These are phyloP conservation scores for Dysidea cf. avara DNA, from an alignment of 37 sponge, comb jelly and placozoan genomes.

Conservation along the genomic window DNA sequence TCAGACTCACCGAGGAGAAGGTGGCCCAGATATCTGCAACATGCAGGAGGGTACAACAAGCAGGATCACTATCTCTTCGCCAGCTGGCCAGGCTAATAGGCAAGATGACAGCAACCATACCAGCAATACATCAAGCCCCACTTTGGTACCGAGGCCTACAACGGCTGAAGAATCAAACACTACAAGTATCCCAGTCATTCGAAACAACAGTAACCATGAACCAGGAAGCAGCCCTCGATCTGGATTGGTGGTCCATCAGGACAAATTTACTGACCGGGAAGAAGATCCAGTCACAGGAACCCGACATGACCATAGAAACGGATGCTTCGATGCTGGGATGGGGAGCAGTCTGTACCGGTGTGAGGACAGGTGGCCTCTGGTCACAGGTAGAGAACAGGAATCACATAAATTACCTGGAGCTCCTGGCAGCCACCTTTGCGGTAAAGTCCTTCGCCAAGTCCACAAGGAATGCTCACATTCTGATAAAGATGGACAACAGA, in stretches of 20 bases:
- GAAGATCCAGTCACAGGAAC: background rate
- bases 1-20: conserved; percentile 4
- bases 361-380: conserved; percentile 39
- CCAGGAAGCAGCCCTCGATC: background rate
- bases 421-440: conserved; percentile 29
- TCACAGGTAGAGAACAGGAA: conserved; percentile 11
- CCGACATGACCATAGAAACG: too few species aligned
- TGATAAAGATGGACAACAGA: conserved; percentile 21
- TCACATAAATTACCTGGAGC: conserved; percentile 55
- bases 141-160: conserved; percentile 10
- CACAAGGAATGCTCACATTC: background rate
- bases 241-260: conserved; percentile 31
- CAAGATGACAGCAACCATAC: background rate
- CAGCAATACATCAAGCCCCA: conserved; percentile 13
- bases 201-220: background rate
- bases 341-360: conserved; percentile 31
- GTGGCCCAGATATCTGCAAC: background rate
- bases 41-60: background rate
- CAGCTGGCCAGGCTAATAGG: conserved; percentile 21
- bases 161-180: background rate
- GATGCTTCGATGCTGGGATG: conserved; percentile 41
- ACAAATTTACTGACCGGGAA: conserved; percentile 16
- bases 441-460: conserved; percentile 26
- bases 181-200: too few species aligned
- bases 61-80: background rate